Evolutionary conservation across 2,797 vertebrate species (phyloP).

Genomic region (Halcyon smyrnensis): DNA sequence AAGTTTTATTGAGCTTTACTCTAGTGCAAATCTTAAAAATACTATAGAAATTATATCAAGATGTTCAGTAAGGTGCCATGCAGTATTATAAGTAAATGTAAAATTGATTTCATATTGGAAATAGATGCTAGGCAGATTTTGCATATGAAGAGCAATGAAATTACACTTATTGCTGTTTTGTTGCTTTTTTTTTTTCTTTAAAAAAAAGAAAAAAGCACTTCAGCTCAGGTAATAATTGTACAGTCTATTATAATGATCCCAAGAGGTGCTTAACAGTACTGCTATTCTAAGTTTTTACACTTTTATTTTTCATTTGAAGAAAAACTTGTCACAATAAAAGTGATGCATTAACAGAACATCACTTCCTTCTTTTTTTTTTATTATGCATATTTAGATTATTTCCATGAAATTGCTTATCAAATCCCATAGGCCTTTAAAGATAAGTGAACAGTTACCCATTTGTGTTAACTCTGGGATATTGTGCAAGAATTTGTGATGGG

Average conservation of each 20-base stretch:
- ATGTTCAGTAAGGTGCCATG: conserved; percentile 34
- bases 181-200: neutral
- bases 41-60: conserved; percentile 57
- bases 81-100: conserved; percentile 54
- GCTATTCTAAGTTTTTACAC: conserved; percentile 67
- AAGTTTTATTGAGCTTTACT: conserved; percentile 65
- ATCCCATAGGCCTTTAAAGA: conserved; percentile 58
- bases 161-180: conserved; percentile 57
- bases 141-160: conserved; percentile 64
- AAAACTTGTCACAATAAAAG: conserved; percentile 72
- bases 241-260: conserved; percentile 73
- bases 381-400: conserved; percentile 69
- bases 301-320: conserved; percentile 74
- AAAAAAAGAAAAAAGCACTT: neutral
- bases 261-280: conserved; percentile 64
- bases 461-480: conserved; percentile 67
- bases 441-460: conserved; percentile 67
- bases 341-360: conserved; percentile 72
- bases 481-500: conserved; percentile 60
- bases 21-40: conserved; percentile 58
- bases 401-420: conserved; percentile 67
- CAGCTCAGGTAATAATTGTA: conserved; percentile 72
- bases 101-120: conserved; percentile 67
- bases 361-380: conserved; percentile 40
- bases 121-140: conserved; percentile 56